Evolutionary conservation across 2,113 vertebrate genomes (phyloP), one percentile per base, ranked within the genome.

Genomic region (Thalassarche chlororhynchos): DNA sequence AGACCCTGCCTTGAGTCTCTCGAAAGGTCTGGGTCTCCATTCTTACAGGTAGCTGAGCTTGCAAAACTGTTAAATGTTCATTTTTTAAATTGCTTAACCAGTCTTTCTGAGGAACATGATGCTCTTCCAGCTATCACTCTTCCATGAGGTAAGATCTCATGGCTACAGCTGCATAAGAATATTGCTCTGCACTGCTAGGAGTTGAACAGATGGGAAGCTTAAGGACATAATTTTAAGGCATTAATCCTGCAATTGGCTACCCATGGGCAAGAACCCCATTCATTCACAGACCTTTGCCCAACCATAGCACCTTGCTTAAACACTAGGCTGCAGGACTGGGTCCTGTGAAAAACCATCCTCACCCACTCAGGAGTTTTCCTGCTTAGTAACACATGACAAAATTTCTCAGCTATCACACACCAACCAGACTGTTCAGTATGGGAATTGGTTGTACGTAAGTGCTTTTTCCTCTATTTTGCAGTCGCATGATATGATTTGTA

Each of bases 361-460:
- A 17, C 36, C 23, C 60, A 32, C 28, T 49, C 28, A 75, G 54
- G 46, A 74, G 12, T 31, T 82, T 71, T 82, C 12, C 42, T 71
- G 10, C 32, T 23, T 19, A 57, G 28, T n/a, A 47, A 54, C 24
- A 58, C 6, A 17, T 2, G 3, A 40, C 26, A 38, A 71, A 92
- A 82, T 5, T 58, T 81, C 60, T 78, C 47, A 88, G 32, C 29
- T 71, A 38, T 58, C 42, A n/a, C 23, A 42, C 13, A 69, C 15
- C 15, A 84, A 10, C 4, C 17, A 80, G 54, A 60, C 55, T 17
- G n/a, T 51, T 85, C 26, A 18, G 38, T 26, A 69, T 2, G 13
- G 57, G 10, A 68, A 76, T 3, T 42, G 15, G 17, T 28, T 29
- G 18, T 54, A n/a, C 0, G 0, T 42, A 19, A 75, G 8, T 12